Conservation (phyloP, 2,797 vertebrate genomes). For the Masticophis lateralis region DNA sequence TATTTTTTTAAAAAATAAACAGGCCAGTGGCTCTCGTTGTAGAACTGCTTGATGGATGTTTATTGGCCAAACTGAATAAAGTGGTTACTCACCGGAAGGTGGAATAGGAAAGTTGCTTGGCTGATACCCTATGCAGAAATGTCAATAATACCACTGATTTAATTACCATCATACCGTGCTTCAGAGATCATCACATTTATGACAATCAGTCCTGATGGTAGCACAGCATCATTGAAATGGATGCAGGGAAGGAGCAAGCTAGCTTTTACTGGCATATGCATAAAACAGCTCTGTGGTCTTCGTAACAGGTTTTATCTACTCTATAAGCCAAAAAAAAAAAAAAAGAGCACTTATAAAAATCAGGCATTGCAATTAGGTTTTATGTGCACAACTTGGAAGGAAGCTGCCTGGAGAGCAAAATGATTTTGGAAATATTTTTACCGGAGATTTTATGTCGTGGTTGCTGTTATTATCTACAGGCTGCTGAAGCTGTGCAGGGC, state of each 20-base stretch:
- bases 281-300: background rate
- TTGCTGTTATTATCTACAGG: background rate
- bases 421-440: constrained; percentile 6
- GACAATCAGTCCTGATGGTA: background rate
- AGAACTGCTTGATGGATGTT: background rate
- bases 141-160: background rate
- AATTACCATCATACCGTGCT: background rate
- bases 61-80: background rate
- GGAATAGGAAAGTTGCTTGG: background rate
- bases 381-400: constrained; percentile 17
- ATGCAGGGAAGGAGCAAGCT: background rate
- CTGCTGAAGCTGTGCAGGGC: background rate
- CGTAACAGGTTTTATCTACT: background rate
- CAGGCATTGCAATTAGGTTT: constrained; percentile 7
- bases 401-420: background rate
- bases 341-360: background rate
- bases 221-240: background rate
- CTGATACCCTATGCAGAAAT: background rate
- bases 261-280: background rate
- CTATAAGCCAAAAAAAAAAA: background rate
- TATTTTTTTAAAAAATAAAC: background rate
- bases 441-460: background rate
- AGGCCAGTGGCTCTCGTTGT: background rate
- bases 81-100: background rate
- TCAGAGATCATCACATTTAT: background rate